Base-by-base conservation (phyloP, 2,888 invertebrate species). In the Dione vanillae region DNA sequence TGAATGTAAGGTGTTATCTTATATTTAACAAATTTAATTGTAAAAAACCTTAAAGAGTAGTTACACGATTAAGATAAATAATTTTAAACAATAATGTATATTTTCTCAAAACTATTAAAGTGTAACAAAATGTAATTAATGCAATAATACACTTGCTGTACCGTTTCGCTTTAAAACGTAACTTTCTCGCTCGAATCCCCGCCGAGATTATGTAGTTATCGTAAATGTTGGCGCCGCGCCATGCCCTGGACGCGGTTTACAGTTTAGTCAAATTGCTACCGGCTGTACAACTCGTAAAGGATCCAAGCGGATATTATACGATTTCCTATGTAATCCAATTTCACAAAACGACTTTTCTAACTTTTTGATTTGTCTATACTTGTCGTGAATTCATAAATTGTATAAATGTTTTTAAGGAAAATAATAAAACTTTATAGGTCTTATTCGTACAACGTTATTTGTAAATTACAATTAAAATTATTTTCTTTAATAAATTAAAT, bases 251-350 rank as follows among this genome's bases (percentile, higher is more conserved):
- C 74, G 78, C 69, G 75, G 76, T 79, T 78, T 76, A 80, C 81
- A 82, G 82, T 82, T 82, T 78, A 81, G 79, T 78, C 76, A 78
- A 85, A 84, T 85, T 86, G 85, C 83, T 86, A 82, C 76, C 80
- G 78, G 78, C 81, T 78, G 80, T 78, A 76, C 58, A 67, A 75
- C 73, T 73, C 76, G 78, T 80, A 80, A 82, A 82, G 79, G 80
- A 78, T 79, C 69, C 70, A 65, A 75, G 66, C 62, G 74, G 59
- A 47, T 67, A 56, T 64, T 51, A 51, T 61, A 54, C 47, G 51
- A 64, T 64, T 64, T 64, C 64, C 64, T 40, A 64, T 19, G 47
- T 40, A 64, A 49, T 64, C 64, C 64, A 51, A 51, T 64, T 64
- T 64, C 62, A 62, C 47, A 16, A 58, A 35, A 40, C 64, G 37